Percentiles rank a stretch among this genome's conserved stretches.
These are phyloP conservation scores for Drosophila guanche DNA, from an alignment of 1,140 invertebrate genomes.

Conservation along the genomic window DNA sequence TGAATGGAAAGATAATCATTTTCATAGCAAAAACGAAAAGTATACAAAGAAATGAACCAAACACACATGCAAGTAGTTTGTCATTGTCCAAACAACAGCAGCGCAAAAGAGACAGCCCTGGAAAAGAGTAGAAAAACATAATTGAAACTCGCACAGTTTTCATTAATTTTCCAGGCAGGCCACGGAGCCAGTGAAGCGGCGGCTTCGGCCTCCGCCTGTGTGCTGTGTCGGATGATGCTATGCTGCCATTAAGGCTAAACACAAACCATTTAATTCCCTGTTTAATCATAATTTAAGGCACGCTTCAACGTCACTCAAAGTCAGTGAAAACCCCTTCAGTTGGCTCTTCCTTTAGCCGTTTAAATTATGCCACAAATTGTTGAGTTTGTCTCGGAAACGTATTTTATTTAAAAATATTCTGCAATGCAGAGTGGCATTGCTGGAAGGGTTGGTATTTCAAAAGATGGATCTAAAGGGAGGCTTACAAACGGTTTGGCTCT, in stretches of 20 bases:
- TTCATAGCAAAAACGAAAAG: conserved; percentile 36
- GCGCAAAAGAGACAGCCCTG: conserved; percentile 4
- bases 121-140: conserved; percentile 21
- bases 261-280: conserved; percentile 70
- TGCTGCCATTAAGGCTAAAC: conserved; percentile 38
- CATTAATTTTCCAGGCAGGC: conserved; percentile 50
- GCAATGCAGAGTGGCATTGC: conserved; percentile 17
- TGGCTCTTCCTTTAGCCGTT: conserved; percentile 3
- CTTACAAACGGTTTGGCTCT: not conserved
- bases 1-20: conserved; percentile 61
- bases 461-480: conserved; percentile 13
- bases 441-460: too few relatives aligned
- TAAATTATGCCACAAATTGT: conserved; percentile 64
- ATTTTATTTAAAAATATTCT: conserved; percentile 48
- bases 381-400: conserved; percentile 33
- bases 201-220: too few relatives aligned
- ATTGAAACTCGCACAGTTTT: conserved; percentile 48
- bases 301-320: conserved; percentile 73
- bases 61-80: conserved; percentile 51
- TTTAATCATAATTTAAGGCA: conserved; percentile 73
- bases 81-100: conserved; percentile 55
- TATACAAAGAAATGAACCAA: conserved; percentile 25
- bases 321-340: conserved; percentile 28
- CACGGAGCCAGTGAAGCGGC: too few relatives aligned
- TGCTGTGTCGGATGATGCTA: not conserved